Percentiles rank a stretch among this genome's conserved stretches.
These are phyloP conservation scores for Ophraella communa DNA, from an alignment of 2,888 invertebrate species.

Conservation along the genomic window DNA sequence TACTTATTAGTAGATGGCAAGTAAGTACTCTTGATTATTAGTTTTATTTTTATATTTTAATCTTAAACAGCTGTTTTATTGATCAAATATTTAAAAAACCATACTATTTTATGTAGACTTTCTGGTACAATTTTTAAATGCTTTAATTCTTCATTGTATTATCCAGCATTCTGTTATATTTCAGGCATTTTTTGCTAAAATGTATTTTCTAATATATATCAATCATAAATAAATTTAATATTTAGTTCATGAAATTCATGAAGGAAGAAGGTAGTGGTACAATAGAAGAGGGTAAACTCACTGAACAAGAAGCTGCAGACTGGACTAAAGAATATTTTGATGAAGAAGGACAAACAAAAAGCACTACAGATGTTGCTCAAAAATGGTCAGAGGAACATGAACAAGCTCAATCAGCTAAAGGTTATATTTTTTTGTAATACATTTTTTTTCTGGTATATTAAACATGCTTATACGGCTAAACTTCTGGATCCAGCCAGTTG, in stretches of 20 bases:
- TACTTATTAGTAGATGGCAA: neutral
- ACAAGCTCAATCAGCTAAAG: constrained; percentile 40
- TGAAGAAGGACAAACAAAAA: constrained; percentile 47
- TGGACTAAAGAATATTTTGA: constrained; percentile 61
- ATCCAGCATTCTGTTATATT: neutral
- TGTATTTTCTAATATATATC: constrained; percentile 9
- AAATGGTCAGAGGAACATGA: constrained; percentile 56
- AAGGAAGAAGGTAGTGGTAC: constrained; percentile 72
- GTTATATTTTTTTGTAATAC: constrained; percentile 27
- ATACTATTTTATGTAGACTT: too few relatives aligned
- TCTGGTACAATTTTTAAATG: neutral
- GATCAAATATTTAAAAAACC: too few relatives aligned
- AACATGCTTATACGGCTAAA: too few relatives aligned
- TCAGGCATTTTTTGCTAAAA: neutral
- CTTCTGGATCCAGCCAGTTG: too few relatives aligned
- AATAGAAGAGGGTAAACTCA: constrained; percentile 61
- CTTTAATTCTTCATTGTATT: neutral
- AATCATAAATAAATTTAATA: constrained; percentile 3
- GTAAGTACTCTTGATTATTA: too few relatives aligned
- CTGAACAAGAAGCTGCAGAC: constrained; percentile 57
- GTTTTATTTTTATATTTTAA: too few relatives aligned
- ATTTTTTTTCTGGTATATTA: too few relatives aligned
- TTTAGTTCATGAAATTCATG: constrained; percentile 85
- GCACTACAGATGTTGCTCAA: constrained; percentile 39
- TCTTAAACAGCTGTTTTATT: too few relatives aligned